Percentiles rank a stretch among this genome's conserved stretches.
These are phyloP conservation scores for Heliconius cydno DNA, from an alignment of 2,888 invertebrate genomes.

Conservation along the genomic window DNA sequence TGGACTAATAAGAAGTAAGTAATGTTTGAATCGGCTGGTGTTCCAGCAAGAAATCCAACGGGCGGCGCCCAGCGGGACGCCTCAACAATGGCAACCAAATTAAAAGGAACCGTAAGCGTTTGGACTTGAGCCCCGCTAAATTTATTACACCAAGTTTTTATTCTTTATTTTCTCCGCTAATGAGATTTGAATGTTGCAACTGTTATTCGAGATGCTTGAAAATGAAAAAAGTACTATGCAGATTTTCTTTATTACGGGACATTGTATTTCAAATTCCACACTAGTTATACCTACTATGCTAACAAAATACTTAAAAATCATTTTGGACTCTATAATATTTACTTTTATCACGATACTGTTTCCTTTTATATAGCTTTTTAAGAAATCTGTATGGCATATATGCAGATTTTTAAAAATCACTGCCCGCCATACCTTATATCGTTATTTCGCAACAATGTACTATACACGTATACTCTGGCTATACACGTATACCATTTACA, in stretches of 20 bases:
- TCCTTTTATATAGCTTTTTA: background rate
- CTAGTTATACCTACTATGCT: background rate
- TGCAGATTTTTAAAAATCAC: background rate
- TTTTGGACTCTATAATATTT: background rate
- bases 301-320: too few relatives aligned
- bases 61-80: conserved; percentile 77
- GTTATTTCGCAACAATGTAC: background rate
- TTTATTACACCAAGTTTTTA: conserved; percentile 79
- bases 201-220: conserved; percentile 69
- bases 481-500: conserved; percentile 21
- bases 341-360: background rate
- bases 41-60: conserved; percentile 76
- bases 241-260: conserved; percentile 20
- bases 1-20: conserved; percentile 78
- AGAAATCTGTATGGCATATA: background rate
- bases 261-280: background rate
- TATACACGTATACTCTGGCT: background rate
- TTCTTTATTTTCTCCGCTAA: conserved; percentile 79
- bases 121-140: conserved; percentile 81
- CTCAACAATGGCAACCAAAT: conserved; percentile 82
- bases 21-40: conserved; percentile 80
- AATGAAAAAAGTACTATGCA: conserved; percentile 59
- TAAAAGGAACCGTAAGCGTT: conserved; percentile 82
- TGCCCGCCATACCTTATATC: background rate
- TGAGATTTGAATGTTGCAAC: conserved; percentile 81